Base-by-base conservation (phyloP, 2,113 vertebrate species). In the Oreochromis niloticus region DNA sequence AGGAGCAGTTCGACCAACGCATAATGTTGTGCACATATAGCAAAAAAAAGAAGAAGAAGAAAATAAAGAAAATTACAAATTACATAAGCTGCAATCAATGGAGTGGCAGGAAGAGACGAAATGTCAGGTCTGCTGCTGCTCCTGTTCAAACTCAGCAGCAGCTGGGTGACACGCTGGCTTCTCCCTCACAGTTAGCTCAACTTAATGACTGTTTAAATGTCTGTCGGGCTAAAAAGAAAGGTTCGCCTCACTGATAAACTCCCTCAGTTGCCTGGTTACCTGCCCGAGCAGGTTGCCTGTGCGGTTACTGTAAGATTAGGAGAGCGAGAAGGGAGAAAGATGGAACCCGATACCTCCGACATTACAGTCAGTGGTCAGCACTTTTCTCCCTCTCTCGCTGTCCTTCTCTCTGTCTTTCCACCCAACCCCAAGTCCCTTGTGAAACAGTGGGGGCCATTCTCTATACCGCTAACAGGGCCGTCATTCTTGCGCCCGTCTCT, bases 371-470 rank as follows among this genome's bases (percentile, higher is more conserved):
- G 91, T 82, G 93, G 89, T 92, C 91, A 85, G 87, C 87, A 81
- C 83, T 85, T 87, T 87, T 86, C 83, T 83, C 90, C 27, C 36
- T 55, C 52, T 54, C 78, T 46, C 17, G 12, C 56, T 30, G 6
- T 55, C 82, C 66, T 22, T 83, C 78, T 82, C 82, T 86, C 68
- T 71, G 12, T 87, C 84, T 82, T 75, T 89, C 85, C 84, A 39
- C 39, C 83, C 82, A 73, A 89, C 80, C 86, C 88, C 36, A 43
- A 87, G 85, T 88, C 90, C 57, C 93, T 24, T 66, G 86, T 84
- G 93, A 89, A 95, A 96, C 95, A 96, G 94, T 94, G 83, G 94
- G 86, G 91, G 92, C 93, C 94, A 94, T 97, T 97, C 92, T 96
- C 90, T 83, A 22, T 9, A 36, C 90, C 80, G 17, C 91, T 92